Evolutionary conservation across 2,113 vertebrate species (phyloP).

Genomic region (Oenanthe melanoleuca): DNA sequence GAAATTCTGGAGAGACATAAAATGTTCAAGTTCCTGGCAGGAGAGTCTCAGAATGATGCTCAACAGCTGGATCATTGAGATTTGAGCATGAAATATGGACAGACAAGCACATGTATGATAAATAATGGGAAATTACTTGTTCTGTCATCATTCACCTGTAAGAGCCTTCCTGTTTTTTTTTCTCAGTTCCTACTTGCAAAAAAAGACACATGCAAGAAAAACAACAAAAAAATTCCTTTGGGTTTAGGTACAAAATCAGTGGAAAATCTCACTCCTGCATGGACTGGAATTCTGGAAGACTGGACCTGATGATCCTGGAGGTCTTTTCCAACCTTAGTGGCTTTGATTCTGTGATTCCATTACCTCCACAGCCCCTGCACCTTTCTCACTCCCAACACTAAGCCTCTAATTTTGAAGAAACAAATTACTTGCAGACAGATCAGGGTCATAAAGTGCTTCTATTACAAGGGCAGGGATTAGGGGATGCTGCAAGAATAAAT

Average conservation of each 20-base stretch:
- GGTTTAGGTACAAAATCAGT: background rate
- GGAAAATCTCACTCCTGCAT: background rate
- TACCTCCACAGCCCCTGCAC: background rate
- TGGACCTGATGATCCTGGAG: background rate
- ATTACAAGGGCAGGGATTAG: background rate
- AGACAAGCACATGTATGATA: background rate
- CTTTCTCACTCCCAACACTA: background rate
- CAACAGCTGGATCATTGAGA: background rate
- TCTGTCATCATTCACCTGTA: background rate
- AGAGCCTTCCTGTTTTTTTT: background rate
- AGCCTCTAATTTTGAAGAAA: background rate
- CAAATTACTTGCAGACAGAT: background rate
- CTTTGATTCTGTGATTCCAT: background rate
- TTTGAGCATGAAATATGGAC: background rate
- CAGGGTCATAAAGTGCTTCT: background rate
- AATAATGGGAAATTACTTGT: background rate
- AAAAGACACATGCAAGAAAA: rapidly evolving
- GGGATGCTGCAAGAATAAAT: background rate
- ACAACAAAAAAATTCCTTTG: background rate
- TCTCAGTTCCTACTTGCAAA: background rate
- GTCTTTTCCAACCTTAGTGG: background rate
- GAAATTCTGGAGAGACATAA: background rate
- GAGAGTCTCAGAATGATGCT: background rate
- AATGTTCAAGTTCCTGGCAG: background rate
- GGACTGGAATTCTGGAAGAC: background rate